Evolutionary conservation across 1,140 invertebrate species (phyloP).

Genomic region (Conus betulinus): DNA sequence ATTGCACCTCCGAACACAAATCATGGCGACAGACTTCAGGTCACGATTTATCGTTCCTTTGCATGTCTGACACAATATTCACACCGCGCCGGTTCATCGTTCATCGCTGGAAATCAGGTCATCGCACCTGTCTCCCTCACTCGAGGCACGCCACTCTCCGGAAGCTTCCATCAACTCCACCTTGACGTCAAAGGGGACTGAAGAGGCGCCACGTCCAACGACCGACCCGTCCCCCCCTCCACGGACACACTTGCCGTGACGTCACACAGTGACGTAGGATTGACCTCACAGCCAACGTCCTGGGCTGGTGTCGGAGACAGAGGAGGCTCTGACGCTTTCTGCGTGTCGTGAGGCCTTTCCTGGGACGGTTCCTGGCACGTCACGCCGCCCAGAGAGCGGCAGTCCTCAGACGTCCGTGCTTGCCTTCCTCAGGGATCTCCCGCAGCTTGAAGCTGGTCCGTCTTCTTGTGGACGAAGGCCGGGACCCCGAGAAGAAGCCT

Average conservation of each 20-base stretch:
- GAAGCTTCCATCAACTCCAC: not conserved
- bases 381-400: not conserved
- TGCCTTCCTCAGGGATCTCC: conserved; percentile 32
- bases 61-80: no score
- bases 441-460: conserved; percentile 27
- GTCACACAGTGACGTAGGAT: not conserved
- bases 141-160: not conserved
- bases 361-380: not conserved
- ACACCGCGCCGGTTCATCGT: no score
- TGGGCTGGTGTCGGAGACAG: not conserved
- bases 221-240: no score
- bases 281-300: not conserved
- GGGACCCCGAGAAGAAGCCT: not conserved
- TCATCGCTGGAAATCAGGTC: no score
- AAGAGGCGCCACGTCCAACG: not conserved
- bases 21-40: no score
- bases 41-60: no score
- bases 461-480: not conserved
- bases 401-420: not conserved
- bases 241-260: not conserved
- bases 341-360: no score
- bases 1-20: no score
- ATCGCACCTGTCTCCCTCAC: not conserved
- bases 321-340: not conserved
- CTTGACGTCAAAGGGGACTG: conserved; percentile 22